phyloP scores from a whole-genome alignment of 2,113 vertebrate genomes.

The Eulemur rufifrons region DNA sequence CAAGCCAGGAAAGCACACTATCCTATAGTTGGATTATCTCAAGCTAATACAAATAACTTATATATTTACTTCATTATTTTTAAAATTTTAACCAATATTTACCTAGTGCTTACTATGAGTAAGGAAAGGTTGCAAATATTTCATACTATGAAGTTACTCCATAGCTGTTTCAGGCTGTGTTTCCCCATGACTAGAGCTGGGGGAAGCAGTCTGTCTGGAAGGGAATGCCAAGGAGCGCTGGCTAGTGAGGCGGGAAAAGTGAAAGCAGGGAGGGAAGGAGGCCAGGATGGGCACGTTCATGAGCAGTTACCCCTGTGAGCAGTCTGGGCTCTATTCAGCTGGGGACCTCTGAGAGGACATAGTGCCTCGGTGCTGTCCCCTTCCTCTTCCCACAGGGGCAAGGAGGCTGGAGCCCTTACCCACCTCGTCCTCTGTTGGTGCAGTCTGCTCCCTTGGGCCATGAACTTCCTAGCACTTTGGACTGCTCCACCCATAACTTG shows the following conservation, averaged over 20 bases:
- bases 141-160: not conserved
- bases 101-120: not conserved
- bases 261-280: not conserved
- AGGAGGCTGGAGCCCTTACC: not conserved
- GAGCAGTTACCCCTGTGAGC: not conserved
- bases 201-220: not conserved
- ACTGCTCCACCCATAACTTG: not conserved
- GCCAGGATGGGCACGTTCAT: rapidly evolving
- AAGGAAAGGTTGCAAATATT: not conserved
- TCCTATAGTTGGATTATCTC: not conserved
- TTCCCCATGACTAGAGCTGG: not conserved
- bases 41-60: not conserved
- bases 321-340: not conserved
- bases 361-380: not conserved
- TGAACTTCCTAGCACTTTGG: not conserved
- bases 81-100: not conserved
- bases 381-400: too few relatives aligned
- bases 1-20: not conserved
- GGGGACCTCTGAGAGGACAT: not conserved
- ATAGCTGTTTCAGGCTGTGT: not conserved
- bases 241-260: not conserved
- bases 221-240: not conserved
- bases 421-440: not conserved
- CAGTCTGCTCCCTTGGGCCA: not conserved
- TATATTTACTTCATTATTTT: not conserved